Base-by-base conservation (phyloP, 2,797 vertebrate genomes). In the Danio kyathit region DNA sequence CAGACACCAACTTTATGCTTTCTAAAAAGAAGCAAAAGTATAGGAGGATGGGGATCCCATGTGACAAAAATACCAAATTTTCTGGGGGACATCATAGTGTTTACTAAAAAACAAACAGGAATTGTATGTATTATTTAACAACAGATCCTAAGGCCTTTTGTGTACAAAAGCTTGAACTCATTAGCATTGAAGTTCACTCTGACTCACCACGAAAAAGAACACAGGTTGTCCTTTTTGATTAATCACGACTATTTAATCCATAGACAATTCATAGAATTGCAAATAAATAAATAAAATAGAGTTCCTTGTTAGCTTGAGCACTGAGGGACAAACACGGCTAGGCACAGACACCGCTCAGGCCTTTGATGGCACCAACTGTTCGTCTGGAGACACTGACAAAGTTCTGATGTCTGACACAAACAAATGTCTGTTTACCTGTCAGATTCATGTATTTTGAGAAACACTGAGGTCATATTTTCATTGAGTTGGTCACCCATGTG, bases 401-500 rank as follows among this genome's bases (percentile, higher is more conserved):
- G 74, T 64, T 76, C 43, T 8, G 3, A 13, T 56, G 40, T 56
- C 54, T 59, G 17, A 29, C 21, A 56, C 51, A 56, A 76, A 66
- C 44, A 5, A 56, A 65, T 29, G 46, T 61, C 57, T 61, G 21
- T 57, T 29, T 71, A 63, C 56, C 66, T 71, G 46, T 21, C 12
- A 52, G 19, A 80, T 29, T 1, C 44, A 64, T 7, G 6, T 59
- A 64, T 80, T 63, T 61, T 44, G 40, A 72, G 14, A 1, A 56
- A 52, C 48, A 54, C 4, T 29, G 67, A 80, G 59, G 78, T 40
- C 51, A 7, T 44, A 54, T 71, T 71, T 52, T 41, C 48, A 61
- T 43, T 51, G 16, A 79, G 44, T 76, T 76, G 75, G 49, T 79
- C 65, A 63, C 46, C 12, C 56, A 79, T 65, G 59, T 73, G 78